These are phyloP conservation scores for Pangasius mekongensis DNA, from an alignment of 2,797 vertebrate genomes.

Conservation along the genomic window DNA sequence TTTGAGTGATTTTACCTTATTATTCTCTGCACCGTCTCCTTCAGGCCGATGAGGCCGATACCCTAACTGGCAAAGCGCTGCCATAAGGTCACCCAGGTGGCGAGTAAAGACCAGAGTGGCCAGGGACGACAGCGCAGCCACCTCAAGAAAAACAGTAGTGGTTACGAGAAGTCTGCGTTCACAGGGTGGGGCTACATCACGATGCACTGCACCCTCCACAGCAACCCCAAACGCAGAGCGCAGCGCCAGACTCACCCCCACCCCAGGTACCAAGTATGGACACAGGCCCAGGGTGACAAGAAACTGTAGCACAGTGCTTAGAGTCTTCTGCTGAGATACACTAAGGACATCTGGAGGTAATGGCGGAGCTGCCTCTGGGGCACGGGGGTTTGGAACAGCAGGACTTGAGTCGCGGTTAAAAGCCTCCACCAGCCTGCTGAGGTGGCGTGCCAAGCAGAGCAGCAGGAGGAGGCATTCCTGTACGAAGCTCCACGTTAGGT, in stretches of 20 bases:
- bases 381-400: constrained; percentile 54
- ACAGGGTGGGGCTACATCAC: constrained; percentile 23
- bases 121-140: constrained; percentile 74
- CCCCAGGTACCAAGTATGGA: constrained; percentile 83
- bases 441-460: constrained; percentile 75
- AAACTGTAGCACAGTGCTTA: constrained; percentile 81
- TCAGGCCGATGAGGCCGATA: constrained; percentile 74
- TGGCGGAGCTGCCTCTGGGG: constrained; percentile 79
- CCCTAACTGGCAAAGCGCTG: constrained; percentile 86
- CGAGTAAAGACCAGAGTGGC: constrained; percentile 80
- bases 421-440: constrained; percentile 70
- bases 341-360: constrained; percentile 88
- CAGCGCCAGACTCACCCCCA: constrained; percentile 78
- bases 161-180: constrained; percentile 71
- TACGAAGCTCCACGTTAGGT: constrained; percentile 81
- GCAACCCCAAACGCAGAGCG: constrained; percentile 81
- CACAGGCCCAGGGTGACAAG: constrained; percentile 85
- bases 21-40: constrained; percentile 46
- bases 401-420: constrained; percentile 62
- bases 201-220: constrained; percentile 70
- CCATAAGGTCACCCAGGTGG: constrained; percentile 88
- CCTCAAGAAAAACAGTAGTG: constrained; percentile 71
- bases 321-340: constrained; percentile 80
- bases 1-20: constrained; percentile 58
- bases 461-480: constrained; percentile 82